Evolutionary conservation across 2,888 invertebrate species (phyloP).

Genomic region (Cerceris ruficornis): DNA sequence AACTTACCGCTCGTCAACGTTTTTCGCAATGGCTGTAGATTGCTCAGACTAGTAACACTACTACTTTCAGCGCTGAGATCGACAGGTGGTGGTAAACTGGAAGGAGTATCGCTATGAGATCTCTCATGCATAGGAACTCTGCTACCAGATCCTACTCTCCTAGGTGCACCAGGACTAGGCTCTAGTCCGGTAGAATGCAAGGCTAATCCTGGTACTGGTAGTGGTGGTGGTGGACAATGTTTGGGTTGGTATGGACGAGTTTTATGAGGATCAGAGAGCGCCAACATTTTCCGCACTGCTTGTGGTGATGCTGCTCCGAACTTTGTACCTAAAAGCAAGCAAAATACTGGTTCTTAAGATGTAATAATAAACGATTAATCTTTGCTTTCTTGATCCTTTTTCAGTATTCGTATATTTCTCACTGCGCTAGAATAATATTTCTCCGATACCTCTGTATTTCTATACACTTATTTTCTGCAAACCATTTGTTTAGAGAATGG

Average conservation of each 20-base stretch:
- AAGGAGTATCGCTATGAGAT: slow-evolving; percentile 94
- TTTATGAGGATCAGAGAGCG: slow-evolving; percentile 94
- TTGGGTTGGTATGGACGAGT: slow-evolving; percentile 94
- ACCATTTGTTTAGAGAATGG: too few species aligned
- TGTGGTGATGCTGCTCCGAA: slow-evolving; percentile 96
- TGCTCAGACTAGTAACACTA: slow-evolving; percentile 95
- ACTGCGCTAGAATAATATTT: too few species aligned
- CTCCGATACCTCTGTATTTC: too few species aligned
- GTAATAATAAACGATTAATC: too few species aligned
- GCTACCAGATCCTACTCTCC: slow-evolving; percentile 83
- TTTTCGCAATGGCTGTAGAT: slow-evolving; percentile 91
- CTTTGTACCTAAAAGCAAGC: slow-evolving; percentile 75
- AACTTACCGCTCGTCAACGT: slow-evolving; percentile 88
- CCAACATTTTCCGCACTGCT: slow-evolving; percentile 96
- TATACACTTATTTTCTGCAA: too few species aligned
- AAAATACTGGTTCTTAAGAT: not conserved
- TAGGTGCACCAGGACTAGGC: slow-evolving; percentile 84
- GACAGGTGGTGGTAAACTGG: slow-evolving; percentile 90
- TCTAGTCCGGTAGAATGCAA: slow-evolving; percentile 82
- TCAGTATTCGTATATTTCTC: too few species aligned
- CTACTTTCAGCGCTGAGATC: slow-evolving; percentile 97
- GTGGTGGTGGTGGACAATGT: slow-evolving; percentile 84
- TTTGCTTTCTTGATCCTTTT: too few species aligned
- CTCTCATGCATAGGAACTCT: slow-evolving; percentile 89
- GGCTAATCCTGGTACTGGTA: slow-evolving; percentile 86